A percentile compares a stretch with the other conserved stretches of the same genome.
phyloP scores from a whole-genome alignment of 2,113 vertebrate genomes.

The Campylomormyrus numenius region DNA sequence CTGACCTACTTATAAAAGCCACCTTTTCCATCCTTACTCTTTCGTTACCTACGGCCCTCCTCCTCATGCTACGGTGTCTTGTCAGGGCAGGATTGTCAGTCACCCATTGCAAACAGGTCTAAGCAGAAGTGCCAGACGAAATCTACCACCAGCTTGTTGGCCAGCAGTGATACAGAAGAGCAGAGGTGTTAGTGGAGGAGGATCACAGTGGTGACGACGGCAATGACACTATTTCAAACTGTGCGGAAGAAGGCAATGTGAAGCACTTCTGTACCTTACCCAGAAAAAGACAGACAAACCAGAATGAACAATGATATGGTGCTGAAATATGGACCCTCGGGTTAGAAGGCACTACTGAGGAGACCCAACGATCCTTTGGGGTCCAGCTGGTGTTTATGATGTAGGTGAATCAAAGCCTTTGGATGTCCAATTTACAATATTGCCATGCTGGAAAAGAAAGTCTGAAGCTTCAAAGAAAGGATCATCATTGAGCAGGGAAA shows the following conservation, averaged over 20 bases:
- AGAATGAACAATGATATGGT: background rate
- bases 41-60: background rate
- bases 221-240: background rate
- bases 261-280: background rate
- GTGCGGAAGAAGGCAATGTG: background rate
- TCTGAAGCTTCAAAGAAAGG: background rate
- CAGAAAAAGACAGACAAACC: background rate
- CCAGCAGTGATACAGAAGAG: background rate
- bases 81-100: background rate
- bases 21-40: background rate
- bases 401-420: background rate
- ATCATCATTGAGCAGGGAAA: background rate
- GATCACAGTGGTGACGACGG: background rate
- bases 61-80: background rate
- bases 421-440: background rate
- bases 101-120: background rate
- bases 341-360: background rate
- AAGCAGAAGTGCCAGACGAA: background rate
- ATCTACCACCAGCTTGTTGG: background rate
- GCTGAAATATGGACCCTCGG: background rate
- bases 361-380: background rate
- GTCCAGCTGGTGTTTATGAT: background rate
- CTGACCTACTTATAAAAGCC: background rate
- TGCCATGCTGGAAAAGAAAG: background rate
- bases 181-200: background rate